phyloP scores from a whole-genome alignment of 2,888 invertebrate species.

The Resseliella maxima region DNA sequence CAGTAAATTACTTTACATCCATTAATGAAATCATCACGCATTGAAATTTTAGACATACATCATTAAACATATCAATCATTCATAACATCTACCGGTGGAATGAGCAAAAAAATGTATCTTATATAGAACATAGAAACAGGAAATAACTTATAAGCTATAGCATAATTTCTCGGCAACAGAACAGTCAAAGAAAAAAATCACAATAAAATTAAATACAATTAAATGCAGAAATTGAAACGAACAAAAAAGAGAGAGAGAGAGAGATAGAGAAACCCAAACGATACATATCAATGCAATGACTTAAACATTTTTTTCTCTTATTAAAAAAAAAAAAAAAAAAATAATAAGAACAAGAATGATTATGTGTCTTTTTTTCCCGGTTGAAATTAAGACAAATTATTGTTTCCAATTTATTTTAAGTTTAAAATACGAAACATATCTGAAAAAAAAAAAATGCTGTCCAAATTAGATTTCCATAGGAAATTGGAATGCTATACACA shows the following conservation, averaged over 20 bases:
- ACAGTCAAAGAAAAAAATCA: too few species aligned
- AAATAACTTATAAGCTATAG: background rate
- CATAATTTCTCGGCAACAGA: background rate
- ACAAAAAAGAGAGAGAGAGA: background rate
- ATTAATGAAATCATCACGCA: background rate
- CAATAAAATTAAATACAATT: background rate
- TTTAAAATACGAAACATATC: background rate
- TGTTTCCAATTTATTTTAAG: background rate
- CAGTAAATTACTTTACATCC: background rate
- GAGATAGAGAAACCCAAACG: background rate
- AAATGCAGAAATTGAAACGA: background rate
- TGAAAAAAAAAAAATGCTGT: background rate
- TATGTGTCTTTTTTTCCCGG: background rate
- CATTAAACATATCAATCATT: slow-evolving; percentile 27
- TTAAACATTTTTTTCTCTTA: slow-evolving; percentile 6
- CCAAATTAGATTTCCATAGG: background rate
- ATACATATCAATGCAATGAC: slow-evolving; percentile 34
- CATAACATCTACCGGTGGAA: background rate
- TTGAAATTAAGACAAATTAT: background rate
- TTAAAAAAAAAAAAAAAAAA: background rate
- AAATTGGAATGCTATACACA: too few species aligned
- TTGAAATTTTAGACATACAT: slow-evolving; percentile 28
- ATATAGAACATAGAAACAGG: background rate
- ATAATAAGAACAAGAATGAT: background rate
- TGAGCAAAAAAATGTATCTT: background rate